Evolutionary conservation across 2,113 vertebrate genomes (phyloP).

Genomic region (Acanthisitta chloris): DNA sequence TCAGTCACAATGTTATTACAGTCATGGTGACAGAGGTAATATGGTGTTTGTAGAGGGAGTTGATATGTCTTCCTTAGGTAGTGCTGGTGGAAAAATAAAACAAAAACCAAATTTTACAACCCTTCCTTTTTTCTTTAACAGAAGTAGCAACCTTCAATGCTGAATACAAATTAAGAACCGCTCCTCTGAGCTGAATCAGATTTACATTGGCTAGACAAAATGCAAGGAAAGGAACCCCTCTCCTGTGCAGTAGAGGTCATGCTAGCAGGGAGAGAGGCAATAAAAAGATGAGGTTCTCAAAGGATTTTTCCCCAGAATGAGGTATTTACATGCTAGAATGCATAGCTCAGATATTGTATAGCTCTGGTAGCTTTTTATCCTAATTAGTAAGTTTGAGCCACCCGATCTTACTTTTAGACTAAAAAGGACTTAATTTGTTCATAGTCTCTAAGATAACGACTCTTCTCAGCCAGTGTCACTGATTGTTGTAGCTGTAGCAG

Average conservation of each 20-base stretch:
- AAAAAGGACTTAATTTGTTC: background rate
- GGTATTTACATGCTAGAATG: background rate
- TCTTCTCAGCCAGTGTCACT: background rate
- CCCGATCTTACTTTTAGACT: background rate
- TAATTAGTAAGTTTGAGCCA: background rate
- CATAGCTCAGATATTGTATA: background rate
- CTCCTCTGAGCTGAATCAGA: background rate
- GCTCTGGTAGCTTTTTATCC: background rate
- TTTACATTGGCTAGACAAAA: background rate
- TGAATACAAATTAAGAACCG: background rate
- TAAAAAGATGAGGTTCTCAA: background rate
- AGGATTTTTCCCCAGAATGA: background rate
- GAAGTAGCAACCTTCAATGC: background rate
- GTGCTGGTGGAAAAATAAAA: background rate
- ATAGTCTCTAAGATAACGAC: background rate
- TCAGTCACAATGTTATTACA: background rate
- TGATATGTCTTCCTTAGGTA: background rate
- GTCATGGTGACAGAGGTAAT: background rate
- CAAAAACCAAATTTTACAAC: background rate
- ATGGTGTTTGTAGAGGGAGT: background rate
- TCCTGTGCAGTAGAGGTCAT: background rate
- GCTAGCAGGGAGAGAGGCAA: background rate
- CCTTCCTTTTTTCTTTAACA: background rate
- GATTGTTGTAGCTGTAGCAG: background rate
- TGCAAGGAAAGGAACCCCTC: background rate